These are phyloP conservation scores for Ophiodon elongatus DNA, from an alignment of 2,113 vertebrate species.

Conservation along the genomic window DNA sequence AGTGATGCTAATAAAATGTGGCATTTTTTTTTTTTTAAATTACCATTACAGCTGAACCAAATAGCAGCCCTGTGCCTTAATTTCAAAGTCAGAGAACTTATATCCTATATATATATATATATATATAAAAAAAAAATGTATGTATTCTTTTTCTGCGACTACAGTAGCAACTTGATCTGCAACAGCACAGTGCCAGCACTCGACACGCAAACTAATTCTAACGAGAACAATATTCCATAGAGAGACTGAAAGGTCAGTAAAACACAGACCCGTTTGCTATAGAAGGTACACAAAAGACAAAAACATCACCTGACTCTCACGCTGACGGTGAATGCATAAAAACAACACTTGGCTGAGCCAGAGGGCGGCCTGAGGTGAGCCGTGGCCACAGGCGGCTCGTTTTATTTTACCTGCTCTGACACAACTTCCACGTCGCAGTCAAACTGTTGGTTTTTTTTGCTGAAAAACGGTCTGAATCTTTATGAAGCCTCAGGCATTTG, in stretches of 20 bases:
- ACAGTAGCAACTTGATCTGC: background rate
- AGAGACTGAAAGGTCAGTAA: conserved; percentile 4
- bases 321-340: background rate
- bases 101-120: background rate
- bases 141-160: background rate
- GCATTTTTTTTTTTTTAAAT: background rate
- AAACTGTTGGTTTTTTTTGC: background rate
- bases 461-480: background rate
- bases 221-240: background rate
- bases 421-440: background rate
- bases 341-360: background rate
- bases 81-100: background rate
- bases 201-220: background rate
- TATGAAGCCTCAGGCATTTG: background rate
- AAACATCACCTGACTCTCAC: background rate
- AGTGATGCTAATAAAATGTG: background rate
- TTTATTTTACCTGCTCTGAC: background rate
- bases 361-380: background rate
- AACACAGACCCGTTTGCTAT: background rate
- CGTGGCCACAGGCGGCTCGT: background rate
- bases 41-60: background rate
- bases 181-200: background rate
- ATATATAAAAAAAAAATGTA: too few relatives aligned
- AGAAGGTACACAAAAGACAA: background rate
- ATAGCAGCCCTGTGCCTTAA: background rate